A percentile compares a stretch with the other conserved stretches of the same genome.
These are phyloP conservation scores for Parochlus steinenii DNA, from an alignment of 2,888 invertebrate genomes.

Conservation along the genomic window DNA sequence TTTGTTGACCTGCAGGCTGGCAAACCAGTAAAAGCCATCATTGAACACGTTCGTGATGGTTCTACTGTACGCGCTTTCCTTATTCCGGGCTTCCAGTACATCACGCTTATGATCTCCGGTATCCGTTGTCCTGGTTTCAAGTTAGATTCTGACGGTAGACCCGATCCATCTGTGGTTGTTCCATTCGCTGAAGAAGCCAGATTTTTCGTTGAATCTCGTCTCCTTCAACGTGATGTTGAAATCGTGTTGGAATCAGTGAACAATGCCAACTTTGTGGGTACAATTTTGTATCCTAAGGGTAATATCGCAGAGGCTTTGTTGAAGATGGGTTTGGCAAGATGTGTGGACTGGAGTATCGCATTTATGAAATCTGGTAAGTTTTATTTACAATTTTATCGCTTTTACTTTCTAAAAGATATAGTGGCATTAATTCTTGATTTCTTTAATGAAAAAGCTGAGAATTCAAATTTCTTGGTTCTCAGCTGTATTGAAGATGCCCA, in stretches of 20 bases:
- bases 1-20: constrained; percentile 73
- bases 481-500: constrained; percentile 14
- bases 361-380: constrained; percentile 48
- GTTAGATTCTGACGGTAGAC: constrained; percentile 51
- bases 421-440: constrained; percentile 8
- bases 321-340: constrained; percentile 81
- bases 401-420: background rate
- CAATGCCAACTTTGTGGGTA: constrained; percentile 87
- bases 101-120: constrained; percentile 92
- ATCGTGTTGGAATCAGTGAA: constrained; percentile 82
- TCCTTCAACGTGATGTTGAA: constrained; percentile 83
- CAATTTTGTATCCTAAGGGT: constrained; percentile 76
- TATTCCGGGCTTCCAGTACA: constrained; percentile 75
- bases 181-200: constrained; percentile 80
- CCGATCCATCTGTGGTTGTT: constrained; percentile 46
- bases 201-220: constrained; percentile 78
- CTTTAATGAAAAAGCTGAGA: constrained; percentile 5
- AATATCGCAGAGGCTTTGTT: constrained; percentile 90
- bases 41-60: constrained; percentile 96
- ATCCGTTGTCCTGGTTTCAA: constrained; percentile 75
- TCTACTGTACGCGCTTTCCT: constrained; percentile 87
- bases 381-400: constrained; percentile 1
- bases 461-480: background rate
- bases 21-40: constrained; percentile 79
- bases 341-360: constrained; percentile 85